A percentile compares a stretch with the other conserved stretches of the same genome.
Evolutionary conservation across 2,888 invertebrate species (phyloP).

Genomic region (Oscheius sp.): DNA sequence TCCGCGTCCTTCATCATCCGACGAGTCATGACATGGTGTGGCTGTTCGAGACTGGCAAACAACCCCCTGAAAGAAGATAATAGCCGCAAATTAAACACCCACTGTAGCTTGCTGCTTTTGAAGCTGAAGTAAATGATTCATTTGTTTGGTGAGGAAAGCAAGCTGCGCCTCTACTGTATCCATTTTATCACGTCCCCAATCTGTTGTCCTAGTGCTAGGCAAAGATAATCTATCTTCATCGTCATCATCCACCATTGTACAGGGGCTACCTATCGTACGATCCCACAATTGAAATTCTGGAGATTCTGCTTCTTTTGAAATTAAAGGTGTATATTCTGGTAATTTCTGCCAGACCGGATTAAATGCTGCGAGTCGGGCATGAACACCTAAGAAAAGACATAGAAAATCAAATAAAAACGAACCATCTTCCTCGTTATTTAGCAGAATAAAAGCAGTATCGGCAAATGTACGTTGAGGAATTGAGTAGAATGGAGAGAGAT

Average conservation of each 20-base stretch:
- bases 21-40: neutral
- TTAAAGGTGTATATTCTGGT: constrained; percentile 11
- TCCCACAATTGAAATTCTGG: constrained; percentile 17
- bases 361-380: neutral
- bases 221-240: constrained; percentile 14
- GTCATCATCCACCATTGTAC: constrained; percentile 14
- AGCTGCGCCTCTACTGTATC: constrained; percentile 9
- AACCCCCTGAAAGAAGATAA: too few relatives aligned
- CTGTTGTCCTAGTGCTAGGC: constrained; percentile 14
- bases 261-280: constrained; percentile 14
- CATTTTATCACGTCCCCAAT: constrained; percentile 5
- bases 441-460: neutral
- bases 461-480: constrained; percentile 4
- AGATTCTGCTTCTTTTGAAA: neutral
- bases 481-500: neutral
- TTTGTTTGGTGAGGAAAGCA: constrained; percentile 10
- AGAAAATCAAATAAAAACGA: neutral
- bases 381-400: constrained; percentile 1
- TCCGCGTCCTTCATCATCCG: constrained; percentile 21
- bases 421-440: constrained; percentile 19
- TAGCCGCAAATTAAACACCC: too few relatives aligned
- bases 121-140: constrained; percentile 6
- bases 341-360: constrained; percentile 13
- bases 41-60: neutral
- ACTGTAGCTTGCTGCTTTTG: neutral